A percentile compares a stretch with the other conserved stretches of the same genome.
Evolutionary conservation across 1,140 invertebrate genomes (phyloP).

Genomic region (Hypsibius dujardini): DNA sequence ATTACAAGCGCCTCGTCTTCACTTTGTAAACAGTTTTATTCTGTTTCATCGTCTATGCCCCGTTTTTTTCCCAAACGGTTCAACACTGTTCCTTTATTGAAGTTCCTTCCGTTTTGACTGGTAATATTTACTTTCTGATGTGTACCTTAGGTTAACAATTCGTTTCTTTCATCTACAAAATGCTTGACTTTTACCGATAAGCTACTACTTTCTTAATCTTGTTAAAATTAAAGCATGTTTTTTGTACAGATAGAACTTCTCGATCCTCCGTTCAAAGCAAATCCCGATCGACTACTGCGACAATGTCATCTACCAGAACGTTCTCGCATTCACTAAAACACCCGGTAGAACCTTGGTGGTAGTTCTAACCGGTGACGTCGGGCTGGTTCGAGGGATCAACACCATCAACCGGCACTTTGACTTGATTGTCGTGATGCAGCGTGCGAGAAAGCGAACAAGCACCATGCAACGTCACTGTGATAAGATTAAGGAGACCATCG

Average conservation of each 20-base stretch:
- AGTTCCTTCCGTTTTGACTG: too few species aligned
- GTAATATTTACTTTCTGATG: too few species aligned
- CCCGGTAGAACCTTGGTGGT: neutral
- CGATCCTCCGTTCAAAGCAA: neutral
- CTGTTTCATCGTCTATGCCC: too few species aligned
- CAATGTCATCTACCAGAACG: neutral
- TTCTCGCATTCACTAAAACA: neutral
- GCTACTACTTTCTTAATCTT: too few species aligned
- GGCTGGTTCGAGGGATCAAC: constrained; percentile 7
- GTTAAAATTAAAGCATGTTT: neutral
- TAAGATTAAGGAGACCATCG: constrained; percentile 14
- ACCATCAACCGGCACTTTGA: neutral
- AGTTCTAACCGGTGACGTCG: constrained; percentile 7
- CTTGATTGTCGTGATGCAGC: constrained; percentile 12
- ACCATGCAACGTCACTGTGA: constrained; percentile 8
- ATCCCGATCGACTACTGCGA: constrained; percentile 3
- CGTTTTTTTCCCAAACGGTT: too few species aligned
- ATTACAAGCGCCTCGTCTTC: too few species aligned
- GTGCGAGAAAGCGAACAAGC: neutral
- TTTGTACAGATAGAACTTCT: constrained; percentile 2
- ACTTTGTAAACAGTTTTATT: too few species aligned
- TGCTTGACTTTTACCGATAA: too few species aligned
- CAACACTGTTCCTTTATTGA: too few species aligned
- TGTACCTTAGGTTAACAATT: too few species aligned
- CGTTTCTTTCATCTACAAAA: too few species aligned